Evolutionary conservation across 2,888 invertebrate species (phyloP).

Genomic region (Chrysina gloriosa): DNA sequence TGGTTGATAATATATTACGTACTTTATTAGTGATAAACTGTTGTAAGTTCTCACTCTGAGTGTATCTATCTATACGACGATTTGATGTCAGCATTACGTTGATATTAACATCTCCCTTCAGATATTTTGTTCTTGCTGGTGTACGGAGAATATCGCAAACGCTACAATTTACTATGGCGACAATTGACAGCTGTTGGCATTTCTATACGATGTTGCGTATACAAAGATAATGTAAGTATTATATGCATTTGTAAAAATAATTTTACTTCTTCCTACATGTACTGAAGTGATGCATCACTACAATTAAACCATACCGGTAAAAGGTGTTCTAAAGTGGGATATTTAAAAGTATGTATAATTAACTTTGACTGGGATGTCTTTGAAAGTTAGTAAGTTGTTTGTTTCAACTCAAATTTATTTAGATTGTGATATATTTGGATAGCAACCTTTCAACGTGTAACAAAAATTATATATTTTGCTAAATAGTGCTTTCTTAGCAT

Average conservation of each 20-base stretch:
- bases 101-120: slow-evolving; percentile 5
- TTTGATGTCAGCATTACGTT: slow-evolving; percentile 9
- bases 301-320: background rate
- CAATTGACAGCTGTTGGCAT: slow-evolving; percentile 26
- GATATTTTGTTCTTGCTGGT: background rate
- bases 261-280: slow-evolving; percentile 1
- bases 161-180: slow-evolving; percentile 25
- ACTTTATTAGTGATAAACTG: slow-evolving; percentile 22
- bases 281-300: background rate
- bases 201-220: slow-evolving; percentile 24
- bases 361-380: no score
- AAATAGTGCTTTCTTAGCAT: no score
- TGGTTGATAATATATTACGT: background rate
- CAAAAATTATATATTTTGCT: no score
- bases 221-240: slow-evolving; percentile 33
- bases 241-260: slow-evolving; percentile 14
- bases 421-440: no score
- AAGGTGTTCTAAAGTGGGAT: no score
- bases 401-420: no score
- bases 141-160: background rate
- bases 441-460: no score
- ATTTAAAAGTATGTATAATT: no score
- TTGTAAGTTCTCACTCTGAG: background rate
- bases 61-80: background rate
- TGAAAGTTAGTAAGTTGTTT: no score